Percentiles rank a stretch among this genome's conserved stretches.
These are phyloP conservation scores for Ondatra zibethicus DNA, from an alignment of 2,113 vertebrate genomes.

Conservation along the genomic window DNA sequence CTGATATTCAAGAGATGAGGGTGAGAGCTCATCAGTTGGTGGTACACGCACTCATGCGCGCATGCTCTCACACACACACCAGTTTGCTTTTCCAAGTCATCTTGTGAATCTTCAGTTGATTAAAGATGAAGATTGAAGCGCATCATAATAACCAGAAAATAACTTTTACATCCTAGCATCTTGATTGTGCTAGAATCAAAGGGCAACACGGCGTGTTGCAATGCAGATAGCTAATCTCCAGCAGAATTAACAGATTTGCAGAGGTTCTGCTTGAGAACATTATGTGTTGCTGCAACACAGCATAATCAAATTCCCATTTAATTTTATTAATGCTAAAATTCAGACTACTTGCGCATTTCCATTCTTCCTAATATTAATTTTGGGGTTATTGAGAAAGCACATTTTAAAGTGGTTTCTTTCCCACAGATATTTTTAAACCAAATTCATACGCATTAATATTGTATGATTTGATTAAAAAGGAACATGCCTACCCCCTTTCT, in stretches of 20 bases:
- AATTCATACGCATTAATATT: background rate
- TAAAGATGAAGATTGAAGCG: conserved; percentile 65
- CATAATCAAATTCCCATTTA: conserved; percentile 77
- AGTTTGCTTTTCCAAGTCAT: conserved; percentile 17
- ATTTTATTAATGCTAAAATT: conserved; percentile 78
- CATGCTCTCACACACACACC: background rate
- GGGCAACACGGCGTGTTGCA: conserved; percentile 76
- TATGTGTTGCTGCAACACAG: conserved; percentile 63
- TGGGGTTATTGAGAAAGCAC: background rate
- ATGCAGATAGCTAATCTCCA: conserved; percentile 75
- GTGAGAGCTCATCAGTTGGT: background rate
- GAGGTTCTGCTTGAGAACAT: conserved; percentile 79
- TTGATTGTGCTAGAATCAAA: conserved; percentile 76
- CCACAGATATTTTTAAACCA: conserved; percentile 44
- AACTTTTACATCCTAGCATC: conserved; percentile 78
- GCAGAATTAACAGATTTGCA: conserved; percentile 78
- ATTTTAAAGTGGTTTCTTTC: conserved; percentile 41
- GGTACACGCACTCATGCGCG: background rate
- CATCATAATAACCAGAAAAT: conserved; percentile 78
- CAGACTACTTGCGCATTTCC: conserved; percentile 44
- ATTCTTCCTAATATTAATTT: conserved; percentile 67
- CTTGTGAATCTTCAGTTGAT: conserved; percentile 57
- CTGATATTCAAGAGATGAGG: background rate
- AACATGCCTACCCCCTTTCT: background rate
- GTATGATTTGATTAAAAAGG: background rate